Base-by-base conservation (phyloP, 2,888 invertebrate genomes). In the Taphrorychus bicolor region DNA sequence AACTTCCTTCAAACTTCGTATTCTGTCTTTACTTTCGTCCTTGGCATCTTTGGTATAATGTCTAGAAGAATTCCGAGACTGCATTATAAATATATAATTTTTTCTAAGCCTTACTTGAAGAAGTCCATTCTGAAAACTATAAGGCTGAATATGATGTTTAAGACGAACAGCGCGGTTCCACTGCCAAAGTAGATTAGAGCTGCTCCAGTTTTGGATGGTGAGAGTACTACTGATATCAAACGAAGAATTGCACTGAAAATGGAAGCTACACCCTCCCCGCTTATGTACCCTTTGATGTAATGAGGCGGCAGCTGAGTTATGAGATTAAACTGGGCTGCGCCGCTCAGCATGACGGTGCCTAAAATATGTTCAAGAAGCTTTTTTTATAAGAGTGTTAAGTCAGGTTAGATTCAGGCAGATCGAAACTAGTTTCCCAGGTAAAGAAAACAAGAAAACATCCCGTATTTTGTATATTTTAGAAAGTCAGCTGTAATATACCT, bases 121-220 rank as follows among this genome's bases (percentile, higher is more conserved):
- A 66, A 70, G 17, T 21, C 7, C 16, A 61, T 66, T 32, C 45
- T 18, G 1, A 16, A 57, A 16, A 59, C 59, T 17, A 48, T 14
- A 5, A 14, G 24, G n/a, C 22, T 53, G 11, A 71, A n/a, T 4
- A 73, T 23, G 2, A 60, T 48, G 0, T 69, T 69, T 2, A 66
- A 2, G 2, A 53, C 17, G 24, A 73, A 53, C 3, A 73, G n/a
- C 18, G 24, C 5, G 42, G 60, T 65, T 1, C 73, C 74, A 48
- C 64, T 59, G 0, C 24, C 18, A 22, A 74, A 73, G 49, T 73
- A 74, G 1, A 73, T 58, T 7, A 71, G 42, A 11, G 74, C 74
- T 5, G 70, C 57, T n/a, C 68, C 62, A 5, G 45, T 69, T 1
- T 71, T 58, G 17, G 66, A 70, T 3, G 65, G 64, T 18, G 71